Evolutionary conservation across 2,113 vertebrate genomes (phyloP).

Genomic region (Campylomormyrus numenius): DNA sequence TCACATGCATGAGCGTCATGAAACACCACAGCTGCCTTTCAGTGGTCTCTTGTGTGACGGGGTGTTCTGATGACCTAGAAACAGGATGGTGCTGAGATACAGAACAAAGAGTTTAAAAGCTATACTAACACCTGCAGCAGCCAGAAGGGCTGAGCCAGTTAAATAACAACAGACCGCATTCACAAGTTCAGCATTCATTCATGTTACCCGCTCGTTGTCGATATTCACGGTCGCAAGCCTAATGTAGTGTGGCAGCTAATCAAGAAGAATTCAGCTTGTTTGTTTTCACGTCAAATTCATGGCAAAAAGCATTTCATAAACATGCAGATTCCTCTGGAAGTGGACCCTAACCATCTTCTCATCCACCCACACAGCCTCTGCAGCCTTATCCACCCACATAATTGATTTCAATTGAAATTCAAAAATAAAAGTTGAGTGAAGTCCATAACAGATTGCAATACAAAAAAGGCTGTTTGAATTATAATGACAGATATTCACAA

Average conservation of each 20-base stretch:
- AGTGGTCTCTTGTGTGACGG: not conserved
- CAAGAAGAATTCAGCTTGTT: not conserved
- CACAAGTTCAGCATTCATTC: not conserved
- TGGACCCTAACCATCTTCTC: not conserved
- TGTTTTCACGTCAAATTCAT: not conserved
- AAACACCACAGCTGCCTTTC: not conserved
- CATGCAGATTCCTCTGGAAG: not conserved
- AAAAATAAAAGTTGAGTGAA: not conserved
- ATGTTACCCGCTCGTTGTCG: not conserved
- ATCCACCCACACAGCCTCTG: not conserved
- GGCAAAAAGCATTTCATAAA: not conserved
- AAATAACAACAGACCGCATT: not conserved
- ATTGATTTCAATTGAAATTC: constrained; percentile 1
- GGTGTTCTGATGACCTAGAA: not conserved
- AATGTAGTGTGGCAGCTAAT: not conserved
- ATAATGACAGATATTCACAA: not conserved
- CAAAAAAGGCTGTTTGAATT: not conserved
- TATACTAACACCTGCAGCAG: not conserved
- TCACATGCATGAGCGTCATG: not conserved
- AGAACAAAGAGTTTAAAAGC: not conserved
- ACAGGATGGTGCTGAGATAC: not conserved
- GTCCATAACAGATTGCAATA: not conserved
- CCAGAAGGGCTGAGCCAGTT: not conserved
- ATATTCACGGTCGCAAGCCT: not conserved
- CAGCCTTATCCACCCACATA: not conserved